Evolutionary conservation across 92 coral and sea anemone species (phyloP).

Genomic region (Scolanthus callimorphus): DNA sequence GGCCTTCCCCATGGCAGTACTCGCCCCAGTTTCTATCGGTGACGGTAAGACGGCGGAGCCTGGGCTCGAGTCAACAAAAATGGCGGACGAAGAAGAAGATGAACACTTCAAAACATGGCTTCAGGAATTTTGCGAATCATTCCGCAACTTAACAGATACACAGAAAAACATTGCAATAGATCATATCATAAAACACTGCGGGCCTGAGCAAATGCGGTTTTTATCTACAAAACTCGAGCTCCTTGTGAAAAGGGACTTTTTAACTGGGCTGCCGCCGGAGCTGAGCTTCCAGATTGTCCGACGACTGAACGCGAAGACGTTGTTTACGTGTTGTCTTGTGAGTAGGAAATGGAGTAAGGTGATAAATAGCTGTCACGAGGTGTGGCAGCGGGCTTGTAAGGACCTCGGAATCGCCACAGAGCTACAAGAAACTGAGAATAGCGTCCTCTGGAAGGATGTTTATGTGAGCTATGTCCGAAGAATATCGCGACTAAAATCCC

Average conservation of each 20-base stretch:
- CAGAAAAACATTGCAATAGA: conserved; percentile 73
- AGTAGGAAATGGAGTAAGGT: conserved; percentile 90
- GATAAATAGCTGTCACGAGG: conserved; percentile 66
- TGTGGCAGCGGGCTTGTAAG: conserved; percentile 81
- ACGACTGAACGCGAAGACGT: conserved; percentile 70
- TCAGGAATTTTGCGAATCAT: conserved; percentile 55
- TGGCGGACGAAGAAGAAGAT: conserved; percentile 17
- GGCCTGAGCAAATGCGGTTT: conserved; percentile 88
- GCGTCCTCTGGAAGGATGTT: conserved; percentile 60
- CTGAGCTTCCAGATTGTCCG: conserved; percentile 71
- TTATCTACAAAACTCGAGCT: conserved; percentile 82
- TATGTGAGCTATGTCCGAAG: conserved; percentile 35
- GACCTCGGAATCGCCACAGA: conserved; percentile 53
- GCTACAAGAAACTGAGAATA: conserved; percentile 14
- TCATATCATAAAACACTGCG: conserved; percentile 59
- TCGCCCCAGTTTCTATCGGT: conserved; percentile 17
- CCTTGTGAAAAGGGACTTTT: conserved; percentile 89
- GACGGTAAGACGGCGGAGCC: conserved; percentile 15
- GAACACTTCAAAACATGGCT: conserved; percentile 59
- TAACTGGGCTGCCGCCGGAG: conserved; percentile 75
- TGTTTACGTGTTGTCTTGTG: conserved; percentile 82
- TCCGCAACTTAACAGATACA: conserved; percentile 56
- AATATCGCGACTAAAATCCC: conserved; percentile 41
- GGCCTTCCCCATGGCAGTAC: no score
- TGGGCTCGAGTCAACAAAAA: conserved; percentile 19